These are phyloP conservation scores for Gymnoscelis rufifasciata DNA, from an alignment of 2,888 invertebrate genomes.

Conservation along the genomic window DNA sequence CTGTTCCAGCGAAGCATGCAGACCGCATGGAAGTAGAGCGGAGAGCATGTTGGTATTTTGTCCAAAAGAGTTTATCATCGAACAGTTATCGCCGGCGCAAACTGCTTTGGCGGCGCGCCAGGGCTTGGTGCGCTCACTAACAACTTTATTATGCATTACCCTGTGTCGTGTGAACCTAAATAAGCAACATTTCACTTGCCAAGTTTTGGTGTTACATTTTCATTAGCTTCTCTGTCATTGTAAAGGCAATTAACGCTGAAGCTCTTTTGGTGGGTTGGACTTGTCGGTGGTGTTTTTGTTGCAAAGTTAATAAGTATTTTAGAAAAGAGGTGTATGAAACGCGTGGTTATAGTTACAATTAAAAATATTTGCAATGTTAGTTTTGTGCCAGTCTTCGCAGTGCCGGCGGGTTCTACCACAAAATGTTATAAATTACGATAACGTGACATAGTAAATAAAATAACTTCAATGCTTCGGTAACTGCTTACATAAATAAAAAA, in stretches of 20 bases:
- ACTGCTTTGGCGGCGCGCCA: conserved; percentile 52
- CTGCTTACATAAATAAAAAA: too few species aligned
- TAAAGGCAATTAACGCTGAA: conserved; percentile 38
- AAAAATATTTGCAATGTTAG: too few species aligned
- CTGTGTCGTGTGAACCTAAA: conserved; percentile 61
- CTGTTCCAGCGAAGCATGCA: not conserved
- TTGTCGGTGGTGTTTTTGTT: not conserved
- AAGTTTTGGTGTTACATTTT: conserved; percentile 71
- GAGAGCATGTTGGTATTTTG: conserved; percentile 16
- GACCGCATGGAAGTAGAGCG: conserved; percentile 6
- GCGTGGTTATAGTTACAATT: too few species aligned
- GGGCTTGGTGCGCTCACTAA: conserved; percentile 48
- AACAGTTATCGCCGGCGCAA: conserved; percentile 46
- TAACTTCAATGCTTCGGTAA: too few species aligned
- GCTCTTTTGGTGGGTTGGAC: conserved; percentile 18
- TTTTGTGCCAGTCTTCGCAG: too few species aligned
- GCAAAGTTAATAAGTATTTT: too few species aligned
- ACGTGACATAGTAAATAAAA: too few species aligned
- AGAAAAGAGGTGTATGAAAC: too few species aligned
- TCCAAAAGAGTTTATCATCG: conserved; percentile 42
- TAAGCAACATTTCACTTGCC: conserved; percentile 68
- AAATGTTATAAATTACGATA: too few species aligned
- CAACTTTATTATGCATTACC: conserved; percentile 74
- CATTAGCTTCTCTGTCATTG: conserved; percentile 58
- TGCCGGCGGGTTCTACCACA: too few species aligned